Evolutionary conservation across 2,113 vertebrate genomes (phyloP).

Genomic region (Psephotus haematonotus): DNA sequence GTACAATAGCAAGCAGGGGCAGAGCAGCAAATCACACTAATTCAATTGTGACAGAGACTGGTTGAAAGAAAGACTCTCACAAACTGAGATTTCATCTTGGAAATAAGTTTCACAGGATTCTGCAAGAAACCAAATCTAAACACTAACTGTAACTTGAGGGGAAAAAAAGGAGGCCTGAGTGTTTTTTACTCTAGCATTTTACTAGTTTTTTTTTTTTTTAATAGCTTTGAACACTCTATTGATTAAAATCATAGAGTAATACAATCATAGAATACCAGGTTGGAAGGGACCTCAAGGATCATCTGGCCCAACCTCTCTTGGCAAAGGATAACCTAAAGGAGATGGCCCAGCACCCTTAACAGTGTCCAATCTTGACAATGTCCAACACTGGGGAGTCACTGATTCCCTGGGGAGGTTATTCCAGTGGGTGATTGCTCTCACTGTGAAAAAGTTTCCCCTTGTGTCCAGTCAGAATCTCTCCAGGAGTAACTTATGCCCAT

Average conservation of each 20-base stretch:
- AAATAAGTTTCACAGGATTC: neutral
- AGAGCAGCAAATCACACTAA: slow-evolving; percentile 1
- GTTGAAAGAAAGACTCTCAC: neutral
- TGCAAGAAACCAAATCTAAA: neutral
- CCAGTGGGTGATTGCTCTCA: neutral
- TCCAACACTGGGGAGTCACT: neutral
- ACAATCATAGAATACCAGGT: neutral
- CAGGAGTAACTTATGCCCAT: neutral
- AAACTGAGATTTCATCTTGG: neutral
- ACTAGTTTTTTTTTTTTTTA: no score
- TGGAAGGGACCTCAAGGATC: neutral
- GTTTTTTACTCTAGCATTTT: neutral
- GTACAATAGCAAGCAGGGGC: neutral
- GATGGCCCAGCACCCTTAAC: neutral
- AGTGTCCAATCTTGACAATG: neutral
- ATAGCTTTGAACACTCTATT: neutral
- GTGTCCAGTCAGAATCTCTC: neutral
- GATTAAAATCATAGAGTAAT: neutral
- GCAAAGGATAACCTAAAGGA: neutral
- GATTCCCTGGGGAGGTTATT: neutral
- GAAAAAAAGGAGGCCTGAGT: neutral
- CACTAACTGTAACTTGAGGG: neutral
- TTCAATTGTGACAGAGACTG: neutral
- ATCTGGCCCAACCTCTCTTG: neutral
- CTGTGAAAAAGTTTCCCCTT: neutral